Conservation (phyloP, 2,113 vertebrate species). For the Malurus melanocephalus region DNA sequence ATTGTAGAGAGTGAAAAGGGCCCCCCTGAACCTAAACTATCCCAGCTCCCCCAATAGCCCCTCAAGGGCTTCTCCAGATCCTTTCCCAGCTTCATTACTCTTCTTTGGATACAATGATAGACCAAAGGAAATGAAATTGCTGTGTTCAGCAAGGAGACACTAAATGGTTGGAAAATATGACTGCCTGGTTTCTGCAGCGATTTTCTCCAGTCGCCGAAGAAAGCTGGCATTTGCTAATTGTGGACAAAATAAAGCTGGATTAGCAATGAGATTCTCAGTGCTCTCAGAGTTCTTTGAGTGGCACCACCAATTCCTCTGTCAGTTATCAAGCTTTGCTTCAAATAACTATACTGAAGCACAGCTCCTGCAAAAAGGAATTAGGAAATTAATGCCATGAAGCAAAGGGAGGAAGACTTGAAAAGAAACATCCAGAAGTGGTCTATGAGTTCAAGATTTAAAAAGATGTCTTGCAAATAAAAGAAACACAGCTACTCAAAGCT, state of each 20-base stretch:
- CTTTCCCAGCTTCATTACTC: background rate
- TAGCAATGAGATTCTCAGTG: background rate
- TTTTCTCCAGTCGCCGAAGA: background rate
- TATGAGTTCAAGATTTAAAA: background rate
- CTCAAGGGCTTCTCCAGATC: background rate
- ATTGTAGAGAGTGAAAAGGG: too few species aligned
- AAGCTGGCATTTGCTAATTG: background rate
- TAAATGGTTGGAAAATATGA: background rate
- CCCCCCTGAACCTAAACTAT: too few species aligned
- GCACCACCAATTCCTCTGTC: background rate
- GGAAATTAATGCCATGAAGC: background rate
- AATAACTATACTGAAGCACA: background rate
- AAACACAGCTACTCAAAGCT: accelerated
- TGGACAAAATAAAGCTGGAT: background rate
- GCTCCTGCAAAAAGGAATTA: background rate
- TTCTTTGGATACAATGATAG: background rate
- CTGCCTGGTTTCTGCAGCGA: background rate
- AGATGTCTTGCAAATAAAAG: background rate
- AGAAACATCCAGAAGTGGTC: background rate
- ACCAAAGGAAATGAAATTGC: background rate
- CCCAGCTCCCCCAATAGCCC: too few species aligned
- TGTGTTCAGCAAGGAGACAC: background rate
- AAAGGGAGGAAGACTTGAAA: background rate
- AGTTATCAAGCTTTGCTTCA: background rate
- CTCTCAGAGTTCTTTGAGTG: background rate